Conservation (phyloP, 2,797 vertebrate species). For the Pantherophis alleghaniensis region DNA sequence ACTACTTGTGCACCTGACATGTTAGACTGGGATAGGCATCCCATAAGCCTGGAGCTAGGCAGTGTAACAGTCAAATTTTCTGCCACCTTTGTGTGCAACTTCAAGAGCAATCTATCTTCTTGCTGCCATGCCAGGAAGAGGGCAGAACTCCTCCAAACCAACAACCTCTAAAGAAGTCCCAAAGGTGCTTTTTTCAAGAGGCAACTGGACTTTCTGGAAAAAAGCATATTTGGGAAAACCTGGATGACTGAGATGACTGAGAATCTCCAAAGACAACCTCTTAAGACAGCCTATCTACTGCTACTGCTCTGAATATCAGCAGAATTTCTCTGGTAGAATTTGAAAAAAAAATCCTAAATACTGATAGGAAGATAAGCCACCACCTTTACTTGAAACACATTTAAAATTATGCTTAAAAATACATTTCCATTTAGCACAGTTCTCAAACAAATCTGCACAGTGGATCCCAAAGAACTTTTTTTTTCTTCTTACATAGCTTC, state of each 20-base stretch:
- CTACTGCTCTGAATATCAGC: neutral
- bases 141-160: neutral
- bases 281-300: neutral
- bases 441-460: neutral
- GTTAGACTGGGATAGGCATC: neutral
- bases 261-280: neutral
- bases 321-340: neutral
- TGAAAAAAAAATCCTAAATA: neutral
- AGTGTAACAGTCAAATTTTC: neutral
- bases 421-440: neutral
- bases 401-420: neutral
- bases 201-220: too few species aligned
- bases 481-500: neutral
- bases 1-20: neutral
- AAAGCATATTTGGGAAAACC: too few species aligned
- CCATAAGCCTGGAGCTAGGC: neutral
- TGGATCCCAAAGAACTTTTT: neutral
- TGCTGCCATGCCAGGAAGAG: neutral
- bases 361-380: neutral
- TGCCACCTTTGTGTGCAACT: neutral
- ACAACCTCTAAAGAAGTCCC: neutral
- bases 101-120: neutral
- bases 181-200: too few species aligned
- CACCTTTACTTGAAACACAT: neutral
- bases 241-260: too few species aligned